These are phyloP conservation scores for Corythornis leucogaster DNA, from an alignment of 2,797 vertebrate species.

Conservation along the genomic window DNA sequence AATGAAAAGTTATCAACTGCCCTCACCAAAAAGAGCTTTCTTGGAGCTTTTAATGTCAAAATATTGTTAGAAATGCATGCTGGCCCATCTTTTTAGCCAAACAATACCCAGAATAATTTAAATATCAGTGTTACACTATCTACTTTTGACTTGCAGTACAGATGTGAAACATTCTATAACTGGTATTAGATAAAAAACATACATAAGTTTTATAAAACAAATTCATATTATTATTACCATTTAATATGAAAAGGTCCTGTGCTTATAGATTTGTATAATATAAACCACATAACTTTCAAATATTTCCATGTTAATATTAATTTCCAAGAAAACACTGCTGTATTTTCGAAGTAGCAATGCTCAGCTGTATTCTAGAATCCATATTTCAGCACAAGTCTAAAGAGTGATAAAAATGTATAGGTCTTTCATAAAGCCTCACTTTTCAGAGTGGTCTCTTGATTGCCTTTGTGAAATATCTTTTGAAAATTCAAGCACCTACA, in stretches of 20 bases:
- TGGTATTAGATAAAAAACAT: not conserved
- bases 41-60: constrained; percentile 96
- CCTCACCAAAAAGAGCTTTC: constrained; percentile 89
- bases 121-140: constrained; percentile 84
- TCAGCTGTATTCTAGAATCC: constrained; percentile 3
- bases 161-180: constrained; percentile 27
- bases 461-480: constrained; percentile 49
- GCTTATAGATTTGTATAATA: constrained; percentile 19
- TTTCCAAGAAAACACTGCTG: constrained; percentile 31
- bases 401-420: constrained; percentile 46
- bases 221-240: constrained; percentile 11
- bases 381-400: constrained; percentile 17
- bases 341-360: constrained; percentile 30
- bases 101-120: constrained; percentile 86
- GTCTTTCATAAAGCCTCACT: constrained; percentile 26
- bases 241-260: constrained; percentile 10
- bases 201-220: constrained; percentile 49
- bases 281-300: constrained; percentile 38
- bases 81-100: constrained; percentile 80
- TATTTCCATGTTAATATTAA: not conserved
- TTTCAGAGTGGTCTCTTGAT: constrained; percentile 25
- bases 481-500: constrained; percentile 14
- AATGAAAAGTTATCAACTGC: constrained; percentile 99
- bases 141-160: constrained; percentile 70
- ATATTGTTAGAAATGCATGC: constrained; percentile 94